These are phyloP conservation scores for Fukomys damarensis DNA, from an alignment of 2,113 vertebrate species.

Conservation along the genomic window DNA sequence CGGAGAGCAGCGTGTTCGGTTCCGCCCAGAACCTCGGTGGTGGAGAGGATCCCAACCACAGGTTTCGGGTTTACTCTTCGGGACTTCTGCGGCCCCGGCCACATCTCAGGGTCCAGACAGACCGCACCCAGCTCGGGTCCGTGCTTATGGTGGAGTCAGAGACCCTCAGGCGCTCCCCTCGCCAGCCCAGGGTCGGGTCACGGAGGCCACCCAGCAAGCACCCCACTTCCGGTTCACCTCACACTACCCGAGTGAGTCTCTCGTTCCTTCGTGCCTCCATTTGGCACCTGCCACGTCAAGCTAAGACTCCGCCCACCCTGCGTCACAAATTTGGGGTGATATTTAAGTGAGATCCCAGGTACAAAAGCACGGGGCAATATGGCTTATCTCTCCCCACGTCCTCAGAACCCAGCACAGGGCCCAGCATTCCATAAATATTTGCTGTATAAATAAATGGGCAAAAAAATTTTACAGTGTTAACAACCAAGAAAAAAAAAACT, in stretches of 20 bases:
- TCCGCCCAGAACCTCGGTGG: not conserved
- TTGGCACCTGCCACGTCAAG: not conserved
- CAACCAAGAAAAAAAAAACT: not conserved
- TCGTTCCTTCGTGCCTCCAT: not conserved
- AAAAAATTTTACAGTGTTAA: not conserved
- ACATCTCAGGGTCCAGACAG: not conserved
- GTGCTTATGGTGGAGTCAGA: not conserved
- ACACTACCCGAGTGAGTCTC: not conserved
- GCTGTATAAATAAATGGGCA: not conserved
- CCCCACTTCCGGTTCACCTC: not conserved
- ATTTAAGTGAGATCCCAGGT: not conserved
- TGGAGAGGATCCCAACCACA: not conserved
- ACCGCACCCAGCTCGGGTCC: not conserved
- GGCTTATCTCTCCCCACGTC: too few relatives aligned
- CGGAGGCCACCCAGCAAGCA: too few relatives aligned
- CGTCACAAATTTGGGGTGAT: not conserved
- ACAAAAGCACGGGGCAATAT: too few relatives aligned
- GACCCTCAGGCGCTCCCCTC: not conserved
- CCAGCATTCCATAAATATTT: not conserved
- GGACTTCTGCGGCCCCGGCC: not conserved
- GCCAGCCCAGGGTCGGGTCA: not conserved
- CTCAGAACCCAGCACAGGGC: not conserved
- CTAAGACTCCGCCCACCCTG: not conserved
- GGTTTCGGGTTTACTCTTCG: not conserved
- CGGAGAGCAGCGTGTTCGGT: not conserved